Evolutionary conservation across 2,888 invertebrate genomes (phyloP), one percentile per base, ranked within the genome.

Genomic region (Anthrax anthrax): DNA sequence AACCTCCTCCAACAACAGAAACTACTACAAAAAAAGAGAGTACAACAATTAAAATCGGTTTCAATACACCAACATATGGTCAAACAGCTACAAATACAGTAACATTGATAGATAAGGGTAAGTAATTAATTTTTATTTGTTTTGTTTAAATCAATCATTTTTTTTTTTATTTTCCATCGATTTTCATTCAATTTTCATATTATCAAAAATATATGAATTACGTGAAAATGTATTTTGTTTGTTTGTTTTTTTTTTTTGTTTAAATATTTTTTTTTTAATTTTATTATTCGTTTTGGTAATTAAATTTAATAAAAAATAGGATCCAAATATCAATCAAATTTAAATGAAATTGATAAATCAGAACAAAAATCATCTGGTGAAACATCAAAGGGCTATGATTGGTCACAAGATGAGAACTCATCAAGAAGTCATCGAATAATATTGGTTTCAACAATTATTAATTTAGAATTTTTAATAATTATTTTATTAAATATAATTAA

Each of bases 311-410:
- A n/a, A n/a, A n/a, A n/a, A n/a, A n/a, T 17, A 80, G 82, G 81
- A 65, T 78, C 80, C 53, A 82, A 82, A 65, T 82, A 81, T 65
- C 80, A 80, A 69, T 81, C 65, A 51, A 78, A 78, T 62, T 69
- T 84, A 62, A 84, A 84, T 65, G 83, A 84, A 69, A 83, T 84
- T 62, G 84, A 80, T 65, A 84, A 83, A 69, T 81, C 81, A 44
- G 83, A 84, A 67, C 82, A 83, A 65, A 84, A 84, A 69, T 76
- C 80, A 48, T 70, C 50, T 51, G 64, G 65, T 42, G 61, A 58
- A 44, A 62, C 58, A 52, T 61, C 63, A 40, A 63, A 63, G 39
- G 64, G 62, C 18, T 62, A 64, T 42, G 66, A 32, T 12, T 32
- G 29, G 29, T 32, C 29, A 32, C 12, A 9, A 32, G 29, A 45